These are phyloP conservation scores for Lysandra coridon DNA, from an alignment of 2,888 invertebrate species.

Conservation along the genomic window DNA sequence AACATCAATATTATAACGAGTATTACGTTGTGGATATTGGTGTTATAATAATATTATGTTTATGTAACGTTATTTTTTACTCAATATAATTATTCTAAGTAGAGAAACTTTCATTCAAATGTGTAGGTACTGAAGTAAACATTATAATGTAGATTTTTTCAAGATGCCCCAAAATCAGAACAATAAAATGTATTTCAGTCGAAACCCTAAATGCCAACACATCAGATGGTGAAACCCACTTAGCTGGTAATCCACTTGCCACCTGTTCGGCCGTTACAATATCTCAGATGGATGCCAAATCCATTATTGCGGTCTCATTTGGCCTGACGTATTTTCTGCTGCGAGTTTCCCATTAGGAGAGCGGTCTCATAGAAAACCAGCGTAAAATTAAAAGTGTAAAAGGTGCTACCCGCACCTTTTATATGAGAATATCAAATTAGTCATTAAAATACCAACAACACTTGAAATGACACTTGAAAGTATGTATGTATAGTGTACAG, in stretches of 20 bases:
- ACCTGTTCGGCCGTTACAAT: conserved; percentile 9
- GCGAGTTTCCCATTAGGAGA: background rate
- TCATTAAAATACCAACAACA: too few species aligned
- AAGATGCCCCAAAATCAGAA: background rate
- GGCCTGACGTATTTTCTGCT: background rate
- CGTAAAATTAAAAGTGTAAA: background rate
- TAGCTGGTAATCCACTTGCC: background rate
- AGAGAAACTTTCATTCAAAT: background rate
- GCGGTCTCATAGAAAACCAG: background rate
- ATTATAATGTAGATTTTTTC: too few species aligned
- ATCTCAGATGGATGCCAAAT: conserved; percentile 7
- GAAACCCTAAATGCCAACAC: background rate
- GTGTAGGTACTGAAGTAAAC: background rate
- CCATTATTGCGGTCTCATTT: background rate
- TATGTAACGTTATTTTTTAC: too few species aligned
- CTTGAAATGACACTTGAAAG: too few species aligned
- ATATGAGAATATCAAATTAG: too few species aligned
- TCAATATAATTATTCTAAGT: too few species aligned
- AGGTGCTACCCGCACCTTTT: too few species aligned
- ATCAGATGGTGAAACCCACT: background rate
- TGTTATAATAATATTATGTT: too few species aligned
- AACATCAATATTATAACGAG: too few species aligned
- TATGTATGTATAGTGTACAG: too few species aligned
- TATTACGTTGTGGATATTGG: too few species aligned
- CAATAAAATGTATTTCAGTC: background rate